Conservation (phyloP, 1,140 invertebrate species). For the Nixonia krombeini region DNA sequence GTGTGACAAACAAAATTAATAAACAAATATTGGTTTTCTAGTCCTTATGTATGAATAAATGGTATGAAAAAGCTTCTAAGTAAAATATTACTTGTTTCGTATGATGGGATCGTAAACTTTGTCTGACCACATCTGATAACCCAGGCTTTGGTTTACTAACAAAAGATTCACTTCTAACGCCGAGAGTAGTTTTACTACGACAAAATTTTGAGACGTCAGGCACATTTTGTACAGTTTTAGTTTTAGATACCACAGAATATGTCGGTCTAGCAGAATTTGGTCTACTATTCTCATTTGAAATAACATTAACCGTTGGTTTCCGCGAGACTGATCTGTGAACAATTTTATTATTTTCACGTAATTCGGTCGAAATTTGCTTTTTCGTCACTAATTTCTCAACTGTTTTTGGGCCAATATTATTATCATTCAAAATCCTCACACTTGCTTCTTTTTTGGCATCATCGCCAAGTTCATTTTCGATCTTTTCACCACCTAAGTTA, state of each 20-base stretch:
- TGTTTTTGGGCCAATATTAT: no score
- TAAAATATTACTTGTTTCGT: conserved; percentile 5
- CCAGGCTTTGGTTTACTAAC: conserved; percentile 53
- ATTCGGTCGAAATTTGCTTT: conserved; percentile 49
- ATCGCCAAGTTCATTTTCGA: conserved; percentile 4
- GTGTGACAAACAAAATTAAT: no score
- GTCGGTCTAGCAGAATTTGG: conserved; percentile 53
- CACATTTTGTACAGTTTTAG: no score
- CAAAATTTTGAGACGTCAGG: conserved; percentile 56
- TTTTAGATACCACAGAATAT: conserved; percentile 69
- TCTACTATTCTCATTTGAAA: conserved; percentile 28
- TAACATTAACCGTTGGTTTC: conserved; percentile 12
- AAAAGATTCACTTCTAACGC: conserved; percentile 47
- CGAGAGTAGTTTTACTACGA: conserved; percentile 66
- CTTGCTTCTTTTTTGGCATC: conserved; percentile 29
- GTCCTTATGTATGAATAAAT: no score
- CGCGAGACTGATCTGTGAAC: no score
- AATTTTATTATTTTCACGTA: conserved; percentile 55
- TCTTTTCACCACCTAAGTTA: conserved; percentile 53
- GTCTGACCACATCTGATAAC: conserved; percentile 54
- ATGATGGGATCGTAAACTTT: conserved; percentile 43
- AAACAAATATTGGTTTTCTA: no score
- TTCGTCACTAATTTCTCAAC: no score
- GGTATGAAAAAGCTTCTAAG: no score
- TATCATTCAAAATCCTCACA: no score